Percentiles rank a stretch among this genome's conserved stretches.
These are phyloP conservation scores for Lepidurus couesii DNA, from an alignment of 1,140 invertebrate species.

Conservation along the genomic window DNA sequence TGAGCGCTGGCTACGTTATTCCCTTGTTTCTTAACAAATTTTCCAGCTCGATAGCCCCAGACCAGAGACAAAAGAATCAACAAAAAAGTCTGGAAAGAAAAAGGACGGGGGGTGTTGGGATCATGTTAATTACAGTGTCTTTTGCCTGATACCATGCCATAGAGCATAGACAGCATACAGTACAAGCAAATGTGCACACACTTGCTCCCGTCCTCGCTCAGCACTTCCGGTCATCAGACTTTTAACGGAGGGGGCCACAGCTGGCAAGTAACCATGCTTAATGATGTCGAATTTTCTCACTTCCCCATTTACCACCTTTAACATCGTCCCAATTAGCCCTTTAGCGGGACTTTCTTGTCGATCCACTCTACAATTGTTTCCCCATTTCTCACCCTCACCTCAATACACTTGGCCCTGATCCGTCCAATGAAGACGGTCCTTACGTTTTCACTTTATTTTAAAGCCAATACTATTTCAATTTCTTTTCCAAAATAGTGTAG, in stretches of 20 bases:
- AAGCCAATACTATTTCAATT: too few relatives aligned
- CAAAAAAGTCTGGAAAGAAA: background rate
- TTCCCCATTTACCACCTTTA: conserved; percentile 11
- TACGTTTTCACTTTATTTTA: too few relatives aligned
- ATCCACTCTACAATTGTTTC: background rate
- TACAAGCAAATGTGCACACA: conserved; percentile 14
- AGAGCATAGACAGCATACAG: background rate
- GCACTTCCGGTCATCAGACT: conserved; percentile 20
- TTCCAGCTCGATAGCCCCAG: background rate
- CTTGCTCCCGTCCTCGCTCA: conserved; percentile 20
- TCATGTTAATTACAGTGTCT: conserved; percentile 10
- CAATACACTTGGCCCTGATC: background rate
- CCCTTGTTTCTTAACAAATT: conserved; percentile 2
- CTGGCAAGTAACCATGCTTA: conserved; percentile 18
- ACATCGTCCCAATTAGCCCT: background rate
- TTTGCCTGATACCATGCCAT: background rate
- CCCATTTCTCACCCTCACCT: background rate
- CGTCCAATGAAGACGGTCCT: too few relatives aligned
- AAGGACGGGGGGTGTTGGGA: background rate
- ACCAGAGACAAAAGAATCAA: background rate
- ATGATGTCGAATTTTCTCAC: conserved; percentile 9
- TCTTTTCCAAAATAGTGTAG: too few relatives aligned
- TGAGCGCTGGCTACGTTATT: background rate
- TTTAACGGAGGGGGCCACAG: background rate
- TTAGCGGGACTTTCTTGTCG: background rate